phyloP scores from a whole-genome alignment of 2,888 invertebrate genomes.

The Urechis unicinctus region DNA sequence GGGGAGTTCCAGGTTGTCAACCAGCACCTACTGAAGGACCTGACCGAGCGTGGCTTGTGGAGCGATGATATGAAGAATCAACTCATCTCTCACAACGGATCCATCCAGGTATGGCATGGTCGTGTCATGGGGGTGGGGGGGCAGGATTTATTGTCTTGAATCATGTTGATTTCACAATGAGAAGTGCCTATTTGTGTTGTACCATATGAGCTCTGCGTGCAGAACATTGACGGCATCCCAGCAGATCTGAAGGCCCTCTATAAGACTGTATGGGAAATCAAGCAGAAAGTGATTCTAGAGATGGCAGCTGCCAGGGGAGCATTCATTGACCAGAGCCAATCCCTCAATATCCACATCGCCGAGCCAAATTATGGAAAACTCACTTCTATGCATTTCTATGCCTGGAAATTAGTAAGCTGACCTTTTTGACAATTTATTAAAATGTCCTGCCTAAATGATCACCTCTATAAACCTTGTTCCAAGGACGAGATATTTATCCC shows the following conservation, averaged over 20 bases:
- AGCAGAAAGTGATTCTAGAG: conserved; percentile 83
- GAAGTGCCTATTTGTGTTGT: no score
- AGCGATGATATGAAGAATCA: conserved; percentile 91
- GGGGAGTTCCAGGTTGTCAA: conserved; percentile 90
- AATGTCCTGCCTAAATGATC: neutral
- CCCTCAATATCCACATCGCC: conserved; percentile 93
- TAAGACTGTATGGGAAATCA: conserved; percentile 96
- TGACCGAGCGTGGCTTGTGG: conserved; percentile 88
- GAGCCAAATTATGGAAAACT: conserved; percentile 88
- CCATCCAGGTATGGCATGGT: conserved; percentile 62
- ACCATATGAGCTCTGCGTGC: conserved; percentile 7
- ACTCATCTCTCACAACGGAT: conserved; percentile 85
- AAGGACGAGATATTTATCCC: neutral
- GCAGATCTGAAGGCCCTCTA: conserved; percentile 78
- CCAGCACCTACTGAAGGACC: conserved; percentile 86
- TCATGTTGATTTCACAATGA: no score
- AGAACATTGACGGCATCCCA: conserved; percentile 75
- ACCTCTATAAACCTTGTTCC: neutral
- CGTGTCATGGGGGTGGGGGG: no score
- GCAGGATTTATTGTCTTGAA: no score
- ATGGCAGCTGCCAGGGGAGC: conserved; percentile 98
- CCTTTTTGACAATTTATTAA: neutral
- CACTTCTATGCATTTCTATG: conserved; percentile 96
- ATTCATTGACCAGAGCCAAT: conserved; percentile 98
- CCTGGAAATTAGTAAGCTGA: conserved; percentile 73